phyloP scores from a whole-genome alignment of 2,113 vertebrate species.

The Rhinogobius similis region DNA sequence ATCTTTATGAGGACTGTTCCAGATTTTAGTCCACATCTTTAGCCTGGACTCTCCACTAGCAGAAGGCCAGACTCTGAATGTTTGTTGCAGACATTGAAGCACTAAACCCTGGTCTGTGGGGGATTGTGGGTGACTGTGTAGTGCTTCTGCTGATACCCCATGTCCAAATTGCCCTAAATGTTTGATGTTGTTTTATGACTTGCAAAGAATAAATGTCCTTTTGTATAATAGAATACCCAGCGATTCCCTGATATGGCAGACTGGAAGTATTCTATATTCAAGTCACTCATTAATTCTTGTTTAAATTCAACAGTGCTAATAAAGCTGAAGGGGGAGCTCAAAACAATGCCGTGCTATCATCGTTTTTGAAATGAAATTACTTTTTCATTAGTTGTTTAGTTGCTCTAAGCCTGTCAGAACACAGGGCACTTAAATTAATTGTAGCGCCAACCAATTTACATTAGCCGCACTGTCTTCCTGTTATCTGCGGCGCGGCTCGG shows the following conservation, averaged over 20 bases:
- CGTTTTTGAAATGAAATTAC: constrained; percentile 11
- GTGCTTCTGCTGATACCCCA: too few relatives aligned
- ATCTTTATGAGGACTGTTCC: too few relatives aligned
- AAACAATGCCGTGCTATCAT: neutral
- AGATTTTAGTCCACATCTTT: too few relatives aligned
- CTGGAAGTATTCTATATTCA: neutral
- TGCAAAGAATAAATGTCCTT: neutral
- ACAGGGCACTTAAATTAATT: constrained; percentile 7
- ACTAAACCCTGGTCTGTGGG: too few relatives aligned
- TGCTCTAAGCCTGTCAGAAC: neutral
- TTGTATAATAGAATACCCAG: neutral
- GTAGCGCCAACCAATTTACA: neutral
- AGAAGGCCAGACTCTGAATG: too few relatives aligned
- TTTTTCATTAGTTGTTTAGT: constrained; percentile 9
- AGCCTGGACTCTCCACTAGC: too few relatives aligned
- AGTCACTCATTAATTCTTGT: neutral
- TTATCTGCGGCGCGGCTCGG: neutral
- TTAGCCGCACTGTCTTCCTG: neutral
- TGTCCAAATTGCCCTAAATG: too few relatives aligned
- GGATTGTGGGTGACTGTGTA: too few relatives aligned
- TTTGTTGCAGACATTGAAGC: too few relatives aligned
- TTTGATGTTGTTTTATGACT: neutral
- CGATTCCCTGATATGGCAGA: neutral
- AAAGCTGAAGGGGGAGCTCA: neutral
- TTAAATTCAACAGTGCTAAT: neutral